Conservation (phyloP, 2,888 invertebrate genomes). For the Tipula vernalis region DNA sequence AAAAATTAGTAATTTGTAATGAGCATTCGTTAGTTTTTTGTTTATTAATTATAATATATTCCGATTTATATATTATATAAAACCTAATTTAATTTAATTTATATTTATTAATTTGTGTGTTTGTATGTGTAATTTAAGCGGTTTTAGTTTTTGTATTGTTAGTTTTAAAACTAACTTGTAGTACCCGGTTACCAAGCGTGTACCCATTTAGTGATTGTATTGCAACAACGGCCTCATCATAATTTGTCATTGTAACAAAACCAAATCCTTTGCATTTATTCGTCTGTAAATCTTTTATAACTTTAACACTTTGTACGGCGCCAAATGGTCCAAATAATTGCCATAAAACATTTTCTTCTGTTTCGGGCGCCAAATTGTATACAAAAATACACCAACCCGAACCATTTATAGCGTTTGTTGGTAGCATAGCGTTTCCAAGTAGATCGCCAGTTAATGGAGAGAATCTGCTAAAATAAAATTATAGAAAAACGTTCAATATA, state of each 20-base stretch:
- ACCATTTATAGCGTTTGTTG: conserved; percentile 67
- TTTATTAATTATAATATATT: not conserved
- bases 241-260: conserved; percentile 91
- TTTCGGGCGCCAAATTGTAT: conserved; percentile 85
- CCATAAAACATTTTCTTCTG: conserved; percentile 87
- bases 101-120: not conserved
- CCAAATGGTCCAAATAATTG: conserved; percentile 90
- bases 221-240: conserved; percentile 85
- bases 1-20: not conserved
- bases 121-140: conserved; percentile 17
- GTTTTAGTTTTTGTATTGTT: conserved; percentile 57
- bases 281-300: conserved; percentile 80
- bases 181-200: conserved; percentile 77
- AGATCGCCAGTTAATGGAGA: conserved; percentile 72
- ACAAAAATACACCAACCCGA: conserved; percentile 71
- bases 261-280: conserved; percentile 94
- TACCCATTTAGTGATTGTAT: conserved; percentile 87
- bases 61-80: not conserved
- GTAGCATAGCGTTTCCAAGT: conserved; percentile 56
- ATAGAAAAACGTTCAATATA: not conserved
- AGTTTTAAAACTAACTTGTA: conserved; percentile 88
- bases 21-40: not conserved
- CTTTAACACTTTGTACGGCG: conserved; percentile 86
- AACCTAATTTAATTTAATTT: not conserved
- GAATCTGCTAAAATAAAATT: conserved; percentile 43